Percentiles rank a stretch among this genome's conserved stretches.
These are phyloP conservation scores for Ylistrum balloti DNA, from an alignment of 1,140 invertebrate species.

Conservation along the genomic window DNA sequence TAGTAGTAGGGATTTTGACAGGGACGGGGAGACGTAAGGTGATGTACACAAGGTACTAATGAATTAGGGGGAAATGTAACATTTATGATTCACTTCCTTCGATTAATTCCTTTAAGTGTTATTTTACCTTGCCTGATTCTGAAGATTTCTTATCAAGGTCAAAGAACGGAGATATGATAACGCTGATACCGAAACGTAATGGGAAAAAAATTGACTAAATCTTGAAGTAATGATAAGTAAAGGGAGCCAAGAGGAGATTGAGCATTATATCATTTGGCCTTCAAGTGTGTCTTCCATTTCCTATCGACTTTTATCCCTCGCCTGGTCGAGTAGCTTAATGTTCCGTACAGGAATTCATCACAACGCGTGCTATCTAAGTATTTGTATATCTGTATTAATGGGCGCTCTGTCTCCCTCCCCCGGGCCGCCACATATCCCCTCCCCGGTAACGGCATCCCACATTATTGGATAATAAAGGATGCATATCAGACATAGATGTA, in stretches of 20 bases:
- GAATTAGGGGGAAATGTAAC: neutral
- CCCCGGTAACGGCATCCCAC: neutral
- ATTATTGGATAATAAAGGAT: conserved; percentile 22
- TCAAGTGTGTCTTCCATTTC: neutral
- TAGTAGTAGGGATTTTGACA: no score
- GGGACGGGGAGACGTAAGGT: neutral
- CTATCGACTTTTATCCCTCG: neutral
- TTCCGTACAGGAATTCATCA: neutral
- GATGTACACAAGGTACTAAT: neutral
- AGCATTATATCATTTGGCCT: conserved; percentile 31
- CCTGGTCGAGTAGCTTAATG: conserved; percentile 6
- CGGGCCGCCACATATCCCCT: conserved; percentile 29
- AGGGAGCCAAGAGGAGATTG: neutral
- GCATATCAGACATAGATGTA: neutral
- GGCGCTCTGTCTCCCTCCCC: neutral
- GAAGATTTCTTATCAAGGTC: conserved; percentile 17
- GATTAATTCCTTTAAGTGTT: conserved; percentile 15
- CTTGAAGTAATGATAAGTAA: conserved; percentile 15
- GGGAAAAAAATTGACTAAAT: neutral
- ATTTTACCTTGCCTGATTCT: neutral
- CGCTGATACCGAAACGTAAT: neutral
- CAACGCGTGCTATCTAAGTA: conserved; percentile 16
- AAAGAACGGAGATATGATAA: neutral
- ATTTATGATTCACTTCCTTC: neutral
- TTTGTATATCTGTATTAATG: conserved; percentile 17